Evolutionary conservation across 1,140 invertebrate genomes (phyloP).

Genomic region (Drosophila malerkotliana): DNA sequence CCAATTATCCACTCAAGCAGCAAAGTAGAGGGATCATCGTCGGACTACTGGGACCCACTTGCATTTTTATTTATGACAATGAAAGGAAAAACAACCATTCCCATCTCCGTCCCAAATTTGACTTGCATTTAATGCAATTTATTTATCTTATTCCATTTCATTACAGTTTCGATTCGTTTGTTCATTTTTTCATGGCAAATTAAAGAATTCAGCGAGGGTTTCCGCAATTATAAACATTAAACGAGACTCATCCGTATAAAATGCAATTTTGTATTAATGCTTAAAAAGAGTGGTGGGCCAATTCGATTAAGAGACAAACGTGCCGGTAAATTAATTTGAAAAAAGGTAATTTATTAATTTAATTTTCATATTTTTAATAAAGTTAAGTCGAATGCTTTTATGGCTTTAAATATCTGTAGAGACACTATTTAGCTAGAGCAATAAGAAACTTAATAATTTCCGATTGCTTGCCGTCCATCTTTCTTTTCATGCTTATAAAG

Average conservation of each 20-base stretch:
- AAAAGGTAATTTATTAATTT: not conserved
- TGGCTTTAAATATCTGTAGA: too few relatives aligned
- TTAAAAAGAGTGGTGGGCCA: not conserved
- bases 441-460: too few relatives aligned
- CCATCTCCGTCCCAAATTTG: constrained; percentile 30
- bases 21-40: constrained; percentile 30
- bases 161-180: constrained; percentile 14
- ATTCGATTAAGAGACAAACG: constrained; percentile 18
- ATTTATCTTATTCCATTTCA: constrained; percentile 58
- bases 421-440: too few relatives aligned
- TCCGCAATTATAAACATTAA: constrained; percentile 35
- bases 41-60: constrained; percentile 44
- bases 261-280: constrained; percentile 27
- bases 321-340: constrained; percentile 2
- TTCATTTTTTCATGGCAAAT: constrained; percentile 8
- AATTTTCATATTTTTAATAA: not conserved
- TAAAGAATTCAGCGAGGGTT: constrained; percentile 7
- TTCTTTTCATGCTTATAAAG: too few relatives aligned
- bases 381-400: too few relatives aligned
- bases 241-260: constrained; percentile 16
- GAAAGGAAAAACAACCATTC: not conserved
- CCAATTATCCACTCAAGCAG: constrained; percentile 57
- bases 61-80: constrained; percentile 77
- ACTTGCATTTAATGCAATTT: constrained; percentile 69
- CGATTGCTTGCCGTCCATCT: not conserved